These are phyloP conservation scores for Lepus europaeus DNA, from an alignment of 2,113 vertebrate species.

Conservation along the genomic window DNA sequence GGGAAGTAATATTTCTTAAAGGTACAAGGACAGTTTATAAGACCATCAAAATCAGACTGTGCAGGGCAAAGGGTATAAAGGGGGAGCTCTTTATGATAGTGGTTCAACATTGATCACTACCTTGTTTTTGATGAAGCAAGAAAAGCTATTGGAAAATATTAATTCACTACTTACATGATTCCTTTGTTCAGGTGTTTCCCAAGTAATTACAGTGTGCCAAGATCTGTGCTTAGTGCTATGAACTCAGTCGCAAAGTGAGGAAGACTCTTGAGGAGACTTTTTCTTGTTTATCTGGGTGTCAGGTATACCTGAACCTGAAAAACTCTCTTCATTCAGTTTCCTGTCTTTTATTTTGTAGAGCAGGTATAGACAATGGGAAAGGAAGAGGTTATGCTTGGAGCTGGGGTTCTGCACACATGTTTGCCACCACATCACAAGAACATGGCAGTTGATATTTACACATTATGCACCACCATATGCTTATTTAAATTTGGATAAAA, in stretches of 20 bases:
- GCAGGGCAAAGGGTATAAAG: not conserved
- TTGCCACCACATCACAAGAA: not conserved
- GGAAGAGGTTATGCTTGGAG: not conserved
- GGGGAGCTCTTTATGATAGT: not conserved
- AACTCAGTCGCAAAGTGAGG: not conserved
- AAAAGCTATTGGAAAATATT: not conserved
- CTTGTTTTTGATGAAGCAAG: not conserved
- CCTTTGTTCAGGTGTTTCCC: constrained; percentile 41
- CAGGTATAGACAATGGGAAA: not conserved
- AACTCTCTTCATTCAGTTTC: not conserved
- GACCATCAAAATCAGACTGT: not conserved
- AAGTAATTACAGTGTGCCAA: not conserved
- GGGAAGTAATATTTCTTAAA: not conserved
- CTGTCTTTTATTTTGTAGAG: not conserved
- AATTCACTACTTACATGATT: not conserved
- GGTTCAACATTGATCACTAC: not conserved
- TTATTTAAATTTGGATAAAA: constrained; percentile 10
- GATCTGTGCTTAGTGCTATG: not conserved
- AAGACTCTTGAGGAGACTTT: not conserved
- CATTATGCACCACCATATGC: not conserved
- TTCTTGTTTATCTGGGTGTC: not conserved
- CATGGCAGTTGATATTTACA: not conserved
- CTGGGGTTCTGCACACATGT: not conserved
- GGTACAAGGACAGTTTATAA: not conserved
- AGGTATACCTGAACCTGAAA: not conserved